Conservation (phyloP, 2,888 invertebrate genomes). For the Drosophila silvestris region DNA sequence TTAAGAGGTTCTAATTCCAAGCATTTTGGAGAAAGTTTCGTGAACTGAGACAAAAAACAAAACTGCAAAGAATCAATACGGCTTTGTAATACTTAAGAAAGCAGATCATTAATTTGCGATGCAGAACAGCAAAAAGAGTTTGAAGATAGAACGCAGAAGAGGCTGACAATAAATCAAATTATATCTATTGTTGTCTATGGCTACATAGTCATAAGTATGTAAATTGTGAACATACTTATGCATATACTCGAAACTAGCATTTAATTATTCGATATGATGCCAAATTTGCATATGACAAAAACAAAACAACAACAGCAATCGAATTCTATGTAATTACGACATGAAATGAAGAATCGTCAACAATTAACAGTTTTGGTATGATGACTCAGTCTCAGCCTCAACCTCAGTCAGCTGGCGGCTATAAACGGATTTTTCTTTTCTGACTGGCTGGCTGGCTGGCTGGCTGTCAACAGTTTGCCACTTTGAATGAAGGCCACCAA, state of each 20-base stretch:
- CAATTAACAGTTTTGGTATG: constrained; percentile 45
- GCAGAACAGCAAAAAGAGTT: constrained; percentile 22
- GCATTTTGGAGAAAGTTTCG: constrained; percentile 53
- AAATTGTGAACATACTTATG: constrained; percentile 48
- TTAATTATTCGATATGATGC: constrained; percentile 63
- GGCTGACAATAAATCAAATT: constrained; percentile 67
- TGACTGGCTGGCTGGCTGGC: neutral
- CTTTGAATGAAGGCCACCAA: constrained; percentile 28
- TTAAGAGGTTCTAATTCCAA: constrained; percentile 39
- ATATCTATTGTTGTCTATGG: constrained; percentile 57
- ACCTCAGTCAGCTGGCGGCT: neutral
- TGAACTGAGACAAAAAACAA: constrained; percentile 26
- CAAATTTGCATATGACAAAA: constrained; percentile 67
- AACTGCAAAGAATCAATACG: constrained; percentile 18
- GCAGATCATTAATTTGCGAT: constrained; percentile 42
- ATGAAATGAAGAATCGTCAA: constrained; percentile 43
- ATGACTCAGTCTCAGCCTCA: constrained; percentile 49
- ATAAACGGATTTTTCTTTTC: constrained; percentile 20
- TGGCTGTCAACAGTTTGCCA: constrained; percentile 9
- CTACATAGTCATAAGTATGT: constrained; percentile 40
- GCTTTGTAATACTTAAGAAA: constrained; percentile 51
- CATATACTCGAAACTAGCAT: constrained; percentile 34
- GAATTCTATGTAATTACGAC: constrained; percentile 65
- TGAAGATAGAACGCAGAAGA: constrained; percentile 29
- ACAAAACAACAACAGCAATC: constrained; percentile 14